phyloP scores from a whole-genome alignment of 2,797 vertebrate genomes.

The Coccyzus lansbergi region DNA sequence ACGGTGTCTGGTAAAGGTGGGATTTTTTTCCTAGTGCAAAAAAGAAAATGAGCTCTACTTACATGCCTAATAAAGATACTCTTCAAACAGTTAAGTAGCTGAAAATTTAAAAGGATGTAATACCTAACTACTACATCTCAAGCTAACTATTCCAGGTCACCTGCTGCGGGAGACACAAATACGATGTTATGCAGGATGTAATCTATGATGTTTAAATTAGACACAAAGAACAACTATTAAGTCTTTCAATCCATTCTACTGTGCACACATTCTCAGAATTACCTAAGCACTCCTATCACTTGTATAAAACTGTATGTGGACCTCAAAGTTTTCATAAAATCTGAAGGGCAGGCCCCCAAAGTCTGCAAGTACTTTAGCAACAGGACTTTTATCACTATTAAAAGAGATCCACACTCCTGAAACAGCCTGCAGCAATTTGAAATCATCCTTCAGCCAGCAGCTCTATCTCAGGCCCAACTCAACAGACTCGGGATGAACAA shows the following conservation, averaged over 20 bases:
- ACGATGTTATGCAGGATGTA: background rate
- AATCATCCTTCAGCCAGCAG: background rate
- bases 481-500: background rate
- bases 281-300: background rate
- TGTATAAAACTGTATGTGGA: background rate
- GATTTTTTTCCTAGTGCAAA: background rate
- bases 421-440: background rate
- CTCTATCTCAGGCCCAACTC: background rate
- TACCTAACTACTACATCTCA: background rate
- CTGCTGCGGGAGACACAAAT: background rate
- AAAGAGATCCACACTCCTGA: background rate
- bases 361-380: background rate
- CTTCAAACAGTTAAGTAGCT: background rate
- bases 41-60: background rate
- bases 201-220: background rate
- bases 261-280: background rate
- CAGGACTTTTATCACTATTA: background rate
- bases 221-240: background rate
- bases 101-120: background rate
- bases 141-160: background rate
- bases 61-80: background rate
- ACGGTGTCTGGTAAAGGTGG: background rate
- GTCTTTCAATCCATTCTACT: background rate
- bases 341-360: background rate
- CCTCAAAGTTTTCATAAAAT: background rate